Evolutionary conservation across 1,140 invertebrate genomes (phyloP).

Genomic region (Trissolcus basalis): DNA sequence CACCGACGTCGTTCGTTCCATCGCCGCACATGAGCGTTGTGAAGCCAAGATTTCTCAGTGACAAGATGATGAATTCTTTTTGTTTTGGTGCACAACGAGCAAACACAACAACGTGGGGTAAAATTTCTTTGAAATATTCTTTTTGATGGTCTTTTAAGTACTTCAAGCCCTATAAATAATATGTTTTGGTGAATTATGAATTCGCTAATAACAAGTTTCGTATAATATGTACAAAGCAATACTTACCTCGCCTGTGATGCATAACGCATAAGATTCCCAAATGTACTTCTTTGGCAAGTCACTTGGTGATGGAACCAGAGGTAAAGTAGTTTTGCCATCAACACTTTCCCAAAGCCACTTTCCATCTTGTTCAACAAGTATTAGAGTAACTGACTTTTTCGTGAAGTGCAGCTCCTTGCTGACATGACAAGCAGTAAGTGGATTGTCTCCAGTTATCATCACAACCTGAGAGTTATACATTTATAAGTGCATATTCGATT

Average conservation of each 20-base stretch:
- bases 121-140: slow-evolving; percentile 82
- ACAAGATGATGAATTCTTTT: slow-evolving; percentile 96
- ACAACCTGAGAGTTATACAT: slow-evolving; percentile 81
- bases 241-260: slow-evolving; percentile 91
- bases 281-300: slow-evolving; percentile 74
- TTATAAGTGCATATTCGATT: slow-evolving; percentile 1
- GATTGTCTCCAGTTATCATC: slow-evolving; percentile 99
- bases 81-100: slow-evolving; percentile 97
- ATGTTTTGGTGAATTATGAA: no score
- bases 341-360: slow-evolving; percentile 89
- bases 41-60: slow-evolving; percentile 91
- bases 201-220: no score
- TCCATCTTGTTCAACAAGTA: slow-evolving; percentile 79
- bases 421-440: slow-evolving; percentile 98
- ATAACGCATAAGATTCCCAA: slow-evolving; percentile 88
- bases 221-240: not conserved
- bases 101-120: slow-evolving; percentile 93
- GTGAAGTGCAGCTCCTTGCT: slow-evolving; percentile 95
- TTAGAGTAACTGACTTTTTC: slow-evolving; percentile 83
- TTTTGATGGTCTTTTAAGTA: slow-evolving; percentile 82
- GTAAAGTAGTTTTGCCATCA: slow-evolving; percentile 81
- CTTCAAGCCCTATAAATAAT: slow-evolving; percentile 80
- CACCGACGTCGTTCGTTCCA: slow-evolving; percentile 99
- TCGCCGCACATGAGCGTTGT: slow-evolving; percentile 99
- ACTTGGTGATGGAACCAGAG: slow-evolving; percentile 76